Evolutionary conservation across 2,113 vertebrate species (phyloP), one percentile per base, ranked within the genome.

Genomic region (Morphnarchus princeps): DNA sequence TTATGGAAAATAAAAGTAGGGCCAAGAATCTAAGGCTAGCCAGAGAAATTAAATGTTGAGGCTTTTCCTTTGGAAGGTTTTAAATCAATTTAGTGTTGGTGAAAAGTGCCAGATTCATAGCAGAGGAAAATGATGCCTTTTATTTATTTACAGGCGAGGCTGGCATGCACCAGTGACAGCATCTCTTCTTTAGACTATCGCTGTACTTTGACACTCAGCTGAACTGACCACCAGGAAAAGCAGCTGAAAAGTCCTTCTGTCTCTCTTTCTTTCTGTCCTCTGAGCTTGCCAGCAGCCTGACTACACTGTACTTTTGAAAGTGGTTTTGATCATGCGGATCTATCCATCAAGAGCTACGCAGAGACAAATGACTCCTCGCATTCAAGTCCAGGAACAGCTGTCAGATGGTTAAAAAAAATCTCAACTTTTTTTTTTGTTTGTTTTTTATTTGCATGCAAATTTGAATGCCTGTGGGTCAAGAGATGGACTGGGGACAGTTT

Each of bases 31-130:
- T 95, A 76, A 92, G 65, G 31, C 65, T 87, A 87, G 80, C 38
- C 83, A 93, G 94, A 89, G 49, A 97, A 96, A 89, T 93, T 95
- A 92, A 97, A 97, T 61, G 90, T 57, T 90, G 90, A 96, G 89
- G 77, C 57, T 97, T 97, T 96, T 96, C 80, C 86, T 95, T 90
- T 91, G 96, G 94, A 96, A 92, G 80, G 40, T 91, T 97, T 97
- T 89, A 95, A 96, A 89, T 89, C 77, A 91, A n/a, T 96, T 89
- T 92, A 87, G 72, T 79, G 59, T 91, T 87, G 77, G 43, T 79
- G 25, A 87, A 86, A 95, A 82, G 58, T 52, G 62, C 82, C 92
- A 96, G 80, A 70, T 74, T 72, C 88, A 82, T 49, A 89, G 89
- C 63, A 72, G 90, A 96, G 86, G 69, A 97, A 97, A 97, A 93